phyloP scores from a whole-genome alignment of 2,797 vertebrate species.

The Podargus strigoides region DNA sequence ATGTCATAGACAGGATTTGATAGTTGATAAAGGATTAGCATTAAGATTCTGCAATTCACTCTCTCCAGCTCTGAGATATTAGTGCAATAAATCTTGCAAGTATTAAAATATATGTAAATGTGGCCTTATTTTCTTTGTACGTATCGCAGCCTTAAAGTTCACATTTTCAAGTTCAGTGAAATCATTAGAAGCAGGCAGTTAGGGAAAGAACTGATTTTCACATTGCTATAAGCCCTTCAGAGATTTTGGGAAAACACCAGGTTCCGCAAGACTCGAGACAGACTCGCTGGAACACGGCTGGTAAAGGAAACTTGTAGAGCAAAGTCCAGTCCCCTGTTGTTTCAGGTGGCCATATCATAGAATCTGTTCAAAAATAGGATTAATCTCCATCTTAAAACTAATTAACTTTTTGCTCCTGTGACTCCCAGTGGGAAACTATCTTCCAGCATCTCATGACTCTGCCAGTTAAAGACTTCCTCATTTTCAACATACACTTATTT shows the following conservation, averaged over 20 bases:
- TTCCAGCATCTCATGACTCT: not conserved
- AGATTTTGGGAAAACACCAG: not conserved
- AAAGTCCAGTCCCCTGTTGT: not conserved
- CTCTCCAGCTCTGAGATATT: not conserved
- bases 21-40: not conserved
- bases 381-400: constrained; percentile 44
- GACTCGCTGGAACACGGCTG: not conserved
- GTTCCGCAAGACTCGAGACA: not conserved
- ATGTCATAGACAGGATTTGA: not conserved
- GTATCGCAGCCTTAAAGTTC: not conserved
- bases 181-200: not conserved
- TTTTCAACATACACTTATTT: not conserved
- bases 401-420: constrained; percentile 24
- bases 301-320: not conserved
- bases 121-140: not conserved
- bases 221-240: not conserved
- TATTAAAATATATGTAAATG: constrained; percentile 25
- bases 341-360: constrained; percentile 8
- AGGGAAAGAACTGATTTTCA: not conserved
- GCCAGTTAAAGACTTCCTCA: not conserved
- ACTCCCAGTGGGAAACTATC: constrained; percentile 11
- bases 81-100: not conserved
- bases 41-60: not conserved
- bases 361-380: constrained; percentile 37
- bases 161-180: constrained; percentile 5